phyloP scores from a whole-genome alignment of 2,888 invertebrate species.

The Acrobasis repandana region DNA sequence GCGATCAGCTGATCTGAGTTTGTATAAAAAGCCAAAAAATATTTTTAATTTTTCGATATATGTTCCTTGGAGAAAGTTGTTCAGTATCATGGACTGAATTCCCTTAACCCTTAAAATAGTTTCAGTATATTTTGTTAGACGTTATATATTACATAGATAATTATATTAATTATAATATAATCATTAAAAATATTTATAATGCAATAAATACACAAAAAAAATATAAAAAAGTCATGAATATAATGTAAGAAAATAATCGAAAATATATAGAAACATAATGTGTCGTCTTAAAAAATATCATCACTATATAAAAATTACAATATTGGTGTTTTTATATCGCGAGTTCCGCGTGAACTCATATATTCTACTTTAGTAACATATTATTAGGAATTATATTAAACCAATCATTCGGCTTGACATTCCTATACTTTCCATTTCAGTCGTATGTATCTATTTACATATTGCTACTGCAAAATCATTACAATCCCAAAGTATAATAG shows the following conservation, averaged over 20 bases:
- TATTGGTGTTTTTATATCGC: conserved; percentile 43
- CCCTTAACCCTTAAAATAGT: no score
- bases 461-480: background rate
- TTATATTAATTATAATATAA: conserved; percentile 20
- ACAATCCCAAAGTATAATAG: background rate
- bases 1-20: no score
- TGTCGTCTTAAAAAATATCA: conserved; percentile 31
- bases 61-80: no score
- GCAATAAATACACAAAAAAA: conserved; percentile 4
- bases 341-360: conserved; percentile 25
- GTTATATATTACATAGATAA: no score
- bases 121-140: no score
- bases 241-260: conserved; percentile 31
- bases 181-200: conserved; percentile 25
- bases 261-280: conserved; percentile 29
- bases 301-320: conserved; percentile 38
- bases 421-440: conserved; percentile 4
- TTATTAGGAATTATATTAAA: conserved; percentile 16
- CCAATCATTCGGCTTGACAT: background rate
- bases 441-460: conserved; percentile 1
- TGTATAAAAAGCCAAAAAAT: no score
- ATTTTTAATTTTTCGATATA: no score
- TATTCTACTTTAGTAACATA: conserved; percentile 24
- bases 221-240: conserved; percentile 18
- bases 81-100: no score